Evolutionary conservation across 2,888 invertebrate species (phyloP).

Genomic region (Melanostoma scalare): DNA sequence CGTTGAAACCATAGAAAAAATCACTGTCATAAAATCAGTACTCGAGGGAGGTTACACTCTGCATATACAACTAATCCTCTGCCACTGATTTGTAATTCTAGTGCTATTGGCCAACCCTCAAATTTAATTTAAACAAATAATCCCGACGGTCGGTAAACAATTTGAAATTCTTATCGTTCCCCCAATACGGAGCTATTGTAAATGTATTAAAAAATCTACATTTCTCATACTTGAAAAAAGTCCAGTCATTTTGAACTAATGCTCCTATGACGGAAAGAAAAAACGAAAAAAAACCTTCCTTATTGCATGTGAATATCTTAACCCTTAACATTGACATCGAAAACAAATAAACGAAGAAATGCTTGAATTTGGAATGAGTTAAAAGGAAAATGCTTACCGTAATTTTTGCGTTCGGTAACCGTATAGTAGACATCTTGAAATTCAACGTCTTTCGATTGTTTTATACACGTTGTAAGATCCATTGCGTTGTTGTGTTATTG

Average conservation of each 20-base stretch:
- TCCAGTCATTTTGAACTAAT: constrained; percentile 6
- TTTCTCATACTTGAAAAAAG: constrained; percentile 1
- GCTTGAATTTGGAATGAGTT: not conserved
- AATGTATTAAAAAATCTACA: constrained; percentile 17
- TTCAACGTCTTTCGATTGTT: constrained; percentile 80
- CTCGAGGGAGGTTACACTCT: constrained; percentile 7
- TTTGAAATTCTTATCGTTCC: constrained; percentile 47
- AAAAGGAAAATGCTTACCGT: constrained; percentile 76
- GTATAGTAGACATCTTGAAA: constrained; percentile 81
- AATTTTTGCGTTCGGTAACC: constrained; percentile 78
- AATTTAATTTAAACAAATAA: constrained; percentile 42
- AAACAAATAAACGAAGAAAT: not conserved
- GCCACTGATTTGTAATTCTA: constrained; percentile 3
- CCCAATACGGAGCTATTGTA: not conserved
- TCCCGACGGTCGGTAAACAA: not conserved
- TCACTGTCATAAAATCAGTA: constrained; percentile 38
- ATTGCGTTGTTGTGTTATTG: constrained; percentile 62
- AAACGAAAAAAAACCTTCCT: constrained; percentile 1
- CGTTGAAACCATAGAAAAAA: constrained; percentile 15
- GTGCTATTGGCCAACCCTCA: constrained; percentile 6
- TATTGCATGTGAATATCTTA: constrained; percentile 30
- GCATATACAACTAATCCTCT: constrained; percentile 34
- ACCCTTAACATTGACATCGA: constrained; percentile 11
- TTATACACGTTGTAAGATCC: constrained; percentile 74
- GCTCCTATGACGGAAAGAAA: not conserved